phyloP scores from a whole-genome alignment of 2,888 invertebrate genomes.

The Blastobasis adustella region DNA sequence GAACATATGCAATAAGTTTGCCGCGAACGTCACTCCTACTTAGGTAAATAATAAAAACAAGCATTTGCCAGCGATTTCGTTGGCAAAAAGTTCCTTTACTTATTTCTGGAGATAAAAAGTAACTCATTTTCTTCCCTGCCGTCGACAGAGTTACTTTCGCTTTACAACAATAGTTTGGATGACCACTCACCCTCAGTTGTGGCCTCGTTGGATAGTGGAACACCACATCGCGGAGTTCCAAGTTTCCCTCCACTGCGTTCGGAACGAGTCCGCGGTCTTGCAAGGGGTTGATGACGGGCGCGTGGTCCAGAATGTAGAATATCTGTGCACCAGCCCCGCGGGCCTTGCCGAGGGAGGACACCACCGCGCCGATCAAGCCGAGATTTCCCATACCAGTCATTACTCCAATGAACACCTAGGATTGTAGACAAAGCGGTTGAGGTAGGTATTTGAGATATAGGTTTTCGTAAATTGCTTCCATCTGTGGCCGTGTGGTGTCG shows the following conservation, averaged over 20 bases:
- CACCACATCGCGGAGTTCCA: conserved; percentile 81
- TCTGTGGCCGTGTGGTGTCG: too few relatives aligned
- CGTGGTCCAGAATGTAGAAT: conserved; percentile 83
- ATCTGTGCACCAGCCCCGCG: conserved; percentile 87
- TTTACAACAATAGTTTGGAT: neutral
- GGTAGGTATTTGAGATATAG: too few relatives aligned
- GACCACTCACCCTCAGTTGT: conserved; percentile 78
- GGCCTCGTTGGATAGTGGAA: conserved; percentile 89
- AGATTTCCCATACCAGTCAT: conserved; percentile 84
- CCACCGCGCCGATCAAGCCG: conserved; percentile 88
- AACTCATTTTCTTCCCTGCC: too few relatives aligned
- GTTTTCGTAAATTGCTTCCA: too few relatives aligned
- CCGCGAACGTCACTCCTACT: too few relatives aligned
- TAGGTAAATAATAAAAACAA: too few relatives aligned
- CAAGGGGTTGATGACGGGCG: conserved; percentile 83
- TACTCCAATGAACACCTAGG: conserved; percentile 86
- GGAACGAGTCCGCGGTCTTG: conserved; percentile 76
- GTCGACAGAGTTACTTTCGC: too few relatives aligned
- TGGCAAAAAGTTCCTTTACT: too few relatives aligned
- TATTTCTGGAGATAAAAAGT: too few relatives aligned
- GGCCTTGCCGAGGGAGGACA: conserved; percentile 86
- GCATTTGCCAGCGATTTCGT: too few relatives aligned
- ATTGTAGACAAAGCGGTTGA: neutral
- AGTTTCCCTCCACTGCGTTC: conserved; percentile 75
- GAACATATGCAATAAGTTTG: too few relatives aligned